A percentile compares a stretch with the other conserved stretches of the same genome.
These are phyloP conservation scores for Centroberyx gerrardi DNA, from an alignment of 2,797 vertebrate genomes.

Conservation along the genomic window DNA sequence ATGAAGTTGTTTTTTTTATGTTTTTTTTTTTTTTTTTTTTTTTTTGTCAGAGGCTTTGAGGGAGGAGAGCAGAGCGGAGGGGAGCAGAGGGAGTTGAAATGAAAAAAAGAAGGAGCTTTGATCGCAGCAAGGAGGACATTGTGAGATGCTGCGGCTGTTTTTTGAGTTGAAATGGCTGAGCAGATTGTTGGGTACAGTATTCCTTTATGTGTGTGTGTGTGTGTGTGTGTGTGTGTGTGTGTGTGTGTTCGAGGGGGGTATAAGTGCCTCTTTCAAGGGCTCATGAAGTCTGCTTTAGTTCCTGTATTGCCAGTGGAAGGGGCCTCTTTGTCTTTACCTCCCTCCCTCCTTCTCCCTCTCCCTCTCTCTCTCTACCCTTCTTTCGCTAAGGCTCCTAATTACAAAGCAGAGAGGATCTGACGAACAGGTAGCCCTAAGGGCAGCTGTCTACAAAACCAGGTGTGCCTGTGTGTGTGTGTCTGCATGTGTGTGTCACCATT, in stretches of 20 bases:
- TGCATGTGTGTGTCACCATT: slow-evolving; percentile 35
- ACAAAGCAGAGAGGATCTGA: slow-evolving; percentile 84
- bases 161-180: slow-evolving; percentile 9
- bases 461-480: slow-evolving; percentile 67
- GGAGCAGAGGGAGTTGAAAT: slow-evolving; percentile 19
- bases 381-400: slow-evolving; percentile 80
- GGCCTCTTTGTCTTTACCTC: slow-evolving; percentile 66
- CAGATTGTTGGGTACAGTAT: not conserved
- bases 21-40: not conserved
- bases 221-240: slow-evolving; percentile 20
- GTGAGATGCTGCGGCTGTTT: slow-evolving; percentile 36
- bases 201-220: not conserved
- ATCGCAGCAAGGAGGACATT: slow-evolving; percentile 34
- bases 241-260: slow-evolving; percentile 11
- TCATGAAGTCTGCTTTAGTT: slow-evolving; percentile 72
- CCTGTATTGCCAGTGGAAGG: slow-evolving; percentile 66
- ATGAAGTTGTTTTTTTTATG: not conserved
- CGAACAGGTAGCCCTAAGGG: slow-evolving; percentile 82
- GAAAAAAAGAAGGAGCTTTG: slow-evolving; percentile 36
- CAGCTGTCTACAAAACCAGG: slow-evolving; percentile 84
- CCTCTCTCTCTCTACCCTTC: slow-evolving; percentile 47
- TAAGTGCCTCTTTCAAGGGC: slow-evolving; percentile 53
- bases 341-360: slow-evolving; percentile 9
- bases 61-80: slow-evolving; percentile 14
- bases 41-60: slow-evolving; percentile 44